Evolutionary conservation across 1,140 invertebrate genomes (phyloP), one percentile per base, ranked within the genome.

Genomic region (Drosophila murphyi): DNA sequence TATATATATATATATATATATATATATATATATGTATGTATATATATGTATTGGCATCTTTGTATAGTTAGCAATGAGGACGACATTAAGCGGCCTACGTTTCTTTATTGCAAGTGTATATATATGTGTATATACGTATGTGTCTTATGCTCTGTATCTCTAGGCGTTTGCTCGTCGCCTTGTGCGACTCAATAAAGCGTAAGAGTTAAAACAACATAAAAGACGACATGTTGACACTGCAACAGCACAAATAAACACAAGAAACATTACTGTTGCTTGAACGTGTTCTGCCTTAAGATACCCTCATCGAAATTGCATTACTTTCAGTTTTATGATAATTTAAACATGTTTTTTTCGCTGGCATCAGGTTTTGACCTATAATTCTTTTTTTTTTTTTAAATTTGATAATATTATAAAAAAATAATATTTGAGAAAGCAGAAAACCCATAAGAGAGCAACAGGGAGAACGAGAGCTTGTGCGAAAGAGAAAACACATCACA

Each of bases 161-260:
- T 60, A 72, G 54, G 63, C 62, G 48, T 45, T 65, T 56, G 48
- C 43, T 56, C 60, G 69, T 31, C 63, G 31, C 60, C 47, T 70
- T 55, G 43, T 52, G 57, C 43, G 56, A 78, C 67, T 78, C 56
- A 78, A 78, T 78, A 75, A 78, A 78, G 76, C 72, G 55, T 61
- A 69, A 77, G 69, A 54, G 64, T 72, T 76, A 71, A 78, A 74
- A 69, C 47, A 74, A 78, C 72, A 78, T 61, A 75, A 76, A 65
- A 71, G 61, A 60, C 71, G 59, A 60, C 71, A 73, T 68, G 55
- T 73, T 72, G 63, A 68, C 70, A 47, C 34, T 37, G 31, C 52
- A 75, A 54, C 54, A 64, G 45, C 45, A 50, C 55, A 69, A 68
- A 69, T 56, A 64, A 68, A 73, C 56, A 52, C n/a, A 37, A 43